These are phyloP conservation scores for Potorous gilbertii DNA, from an alignment of 2,797 vertebrate genomes.

Conservation along the genomic window DNA sequence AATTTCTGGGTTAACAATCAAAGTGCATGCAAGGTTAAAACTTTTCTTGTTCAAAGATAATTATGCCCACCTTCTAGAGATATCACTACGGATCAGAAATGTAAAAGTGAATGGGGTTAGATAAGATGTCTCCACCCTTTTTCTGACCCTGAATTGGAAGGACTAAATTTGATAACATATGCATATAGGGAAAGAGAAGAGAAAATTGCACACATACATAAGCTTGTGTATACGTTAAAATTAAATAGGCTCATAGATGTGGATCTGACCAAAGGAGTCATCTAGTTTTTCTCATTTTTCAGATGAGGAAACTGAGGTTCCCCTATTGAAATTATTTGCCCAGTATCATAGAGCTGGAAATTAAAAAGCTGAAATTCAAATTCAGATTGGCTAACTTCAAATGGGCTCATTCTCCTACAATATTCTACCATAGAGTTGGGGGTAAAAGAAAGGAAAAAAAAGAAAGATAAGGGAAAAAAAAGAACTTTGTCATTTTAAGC, in stretches of 20 bases:
- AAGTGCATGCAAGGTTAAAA: background rate
- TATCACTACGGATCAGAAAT: background rate
- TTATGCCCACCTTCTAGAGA: background rate
- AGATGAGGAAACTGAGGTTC: background rate
- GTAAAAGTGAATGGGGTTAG: background rate
- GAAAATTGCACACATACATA: background rate
- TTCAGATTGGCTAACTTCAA: background rate
- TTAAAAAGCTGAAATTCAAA: background rate
- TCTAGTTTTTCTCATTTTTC: background rate
- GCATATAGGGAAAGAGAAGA: background rate
- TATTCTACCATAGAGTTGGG: background rate
- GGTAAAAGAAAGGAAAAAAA: constrained; percentile 13
- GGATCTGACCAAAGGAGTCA: background rate
- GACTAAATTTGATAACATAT: background rate
- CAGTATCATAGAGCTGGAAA: background rate
- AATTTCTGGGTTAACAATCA: background rate
- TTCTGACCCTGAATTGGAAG: background rate
- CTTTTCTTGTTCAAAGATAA: background rate
- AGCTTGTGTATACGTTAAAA: background rate
- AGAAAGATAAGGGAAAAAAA: background rate
- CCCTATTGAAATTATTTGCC: background rate
- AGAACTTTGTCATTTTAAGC: constrained; percentile 48
- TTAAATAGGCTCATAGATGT: background rate
- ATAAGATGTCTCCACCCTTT: background rate
- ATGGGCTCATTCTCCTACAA: background rate